These are phyloP conservation scores for Stenolophus ochropezus DNA, from an alignment of 2,888 invertebrate genomes.

Conservation along the genomic window DNA sequence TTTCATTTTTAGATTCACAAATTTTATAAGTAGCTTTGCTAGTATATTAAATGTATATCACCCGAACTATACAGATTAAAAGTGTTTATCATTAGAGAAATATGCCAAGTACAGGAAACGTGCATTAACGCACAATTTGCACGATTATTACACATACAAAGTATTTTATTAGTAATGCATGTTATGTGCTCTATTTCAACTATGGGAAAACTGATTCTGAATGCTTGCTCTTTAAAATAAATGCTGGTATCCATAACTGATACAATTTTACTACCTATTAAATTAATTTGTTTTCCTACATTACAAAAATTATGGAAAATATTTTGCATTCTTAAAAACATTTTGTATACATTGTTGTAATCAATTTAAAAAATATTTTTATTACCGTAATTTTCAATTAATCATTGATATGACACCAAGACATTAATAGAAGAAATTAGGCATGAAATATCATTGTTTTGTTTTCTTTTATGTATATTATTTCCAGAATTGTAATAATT, in stretches of 20 bases:
- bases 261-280: background rate
- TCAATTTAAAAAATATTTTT: too few species aligned
- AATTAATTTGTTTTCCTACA: slow-evolving; percentile 18
- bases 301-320: slow-evolving; percentile 1
- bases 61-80: background rate
- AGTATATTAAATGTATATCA: background rate
- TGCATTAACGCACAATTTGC: slow-evolving; percentile 23
- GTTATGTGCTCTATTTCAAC: slow-evolving; percentile 12
- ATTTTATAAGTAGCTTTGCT: too few species aligned
- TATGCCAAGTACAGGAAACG: slow-evolving; percentile 29
- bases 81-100: slow-evolving; percentile 3
- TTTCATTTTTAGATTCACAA: too few species aligned
- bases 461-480: too few species aligned
- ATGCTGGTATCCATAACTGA: slow-evolving; percentile 15
- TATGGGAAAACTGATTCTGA: slow-evolving; percentile 26
- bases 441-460: too few species aligned
- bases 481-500: too few species aligned
- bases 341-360: background rate
- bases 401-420: too few species aligned
- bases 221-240: slow-evolving; percentile 14
- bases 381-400: too few species aligned
- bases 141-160: slow-evolving; percentile 26
- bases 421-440: too few species aligned
- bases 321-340: background rate
- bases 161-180: slow-evolving; percentile 17